A percentile compares a stretch with the other conserved stretches of the same genome.
These are phyloP conservation scores for Loripinus fragilis DNA, from an alignment of 2,888 invertebrate species.

Conservation along the genomic window DNA sequence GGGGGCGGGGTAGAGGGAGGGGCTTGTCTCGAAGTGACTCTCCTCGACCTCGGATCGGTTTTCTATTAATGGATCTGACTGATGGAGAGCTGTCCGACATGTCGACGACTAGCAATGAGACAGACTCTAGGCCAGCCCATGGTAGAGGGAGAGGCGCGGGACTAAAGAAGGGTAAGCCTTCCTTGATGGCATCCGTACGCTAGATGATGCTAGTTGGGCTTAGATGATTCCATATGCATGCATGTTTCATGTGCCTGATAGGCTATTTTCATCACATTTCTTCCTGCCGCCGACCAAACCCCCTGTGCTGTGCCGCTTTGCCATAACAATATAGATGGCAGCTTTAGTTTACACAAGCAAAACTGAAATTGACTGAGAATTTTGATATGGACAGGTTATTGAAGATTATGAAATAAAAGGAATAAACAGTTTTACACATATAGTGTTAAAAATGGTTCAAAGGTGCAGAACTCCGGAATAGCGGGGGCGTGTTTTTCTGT, in stretches of 20 bases:
- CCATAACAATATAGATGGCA: slow-evolving; percentile 57
- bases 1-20: slow-evolving; percentile 63
- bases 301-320: slow-evolving; percentile 62
- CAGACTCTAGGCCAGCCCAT: neutral
- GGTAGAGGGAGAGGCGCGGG: slow-evolving; percentile 32
- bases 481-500: too few species aligned
- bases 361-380: too few species aligned
- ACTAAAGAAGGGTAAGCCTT: slow-evolving; percentile 61
- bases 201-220: slow-evolving; percentile 55
- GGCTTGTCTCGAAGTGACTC: slow-evolving; percentile 55
- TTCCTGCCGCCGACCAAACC: slow-evolving; percentile 26
- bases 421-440: neutral
- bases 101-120: slow-evolving; percentile 53
- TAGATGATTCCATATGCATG: slow-evolving; percentile 53
- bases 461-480: too few species aligned
- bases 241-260: slow-evolving; percentile 47
- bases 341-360: too few species aligned
- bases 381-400: too few species aligned
- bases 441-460: slow-evolving; percentile 60
- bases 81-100: slow-evolving; percentile 55
- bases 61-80: slow-evolving; percentile 48
- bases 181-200: slow-evolving; percentile 44
- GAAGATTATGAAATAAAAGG: neutral
- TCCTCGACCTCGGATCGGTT: slow-evolving; percentile 46
- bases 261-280: slow-evolving; percentile 52